Percentiles rank a stretch among this genome's conserved stretches.
These are phyloP conservation scores for Syngnathus typhle DNA, from an alignment of 2,113 vertebrate genomes.

Conservation along the genomic window DNA sequence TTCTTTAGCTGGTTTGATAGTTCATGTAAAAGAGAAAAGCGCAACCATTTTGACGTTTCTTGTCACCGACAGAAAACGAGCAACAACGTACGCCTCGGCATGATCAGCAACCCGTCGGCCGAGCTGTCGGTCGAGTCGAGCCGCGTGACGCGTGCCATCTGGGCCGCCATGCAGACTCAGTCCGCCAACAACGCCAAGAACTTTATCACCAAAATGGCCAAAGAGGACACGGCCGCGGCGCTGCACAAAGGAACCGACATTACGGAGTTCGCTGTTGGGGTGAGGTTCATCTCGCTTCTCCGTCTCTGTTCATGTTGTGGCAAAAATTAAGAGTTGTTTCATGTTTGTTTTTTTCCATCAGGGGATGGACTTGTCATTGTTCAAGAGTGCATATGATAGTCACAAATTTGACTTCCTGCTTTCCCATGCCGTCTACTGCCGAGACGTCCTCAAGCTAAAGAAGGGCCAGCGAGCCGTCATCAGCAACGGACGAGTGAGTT, in stretches of 20 bases:
- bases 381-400: conserved; percentile 82
- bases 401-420: conserved; percentile 85
- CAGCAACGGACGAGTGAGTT: conserved; percentile 92
- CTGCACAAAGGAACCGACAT: conserved; percentile 76
- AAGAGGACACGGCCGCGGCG: conserved; percentile 81
- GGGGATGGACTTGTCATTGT: conserved; percentile 89
- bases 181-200: conserved; percentile 91
- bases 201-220: conserved; percentile 94
- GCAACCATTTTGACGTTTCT: not conserved
- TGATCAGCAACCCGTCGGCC: conserved; percentile 85
- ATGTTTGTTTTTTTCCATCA: conserved; percentile 47
- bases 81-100: conserved; percentile 85
- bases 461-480: conserved; percentile 90
- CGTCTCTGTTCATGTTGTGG: not conserved
- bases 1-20: not conserved
- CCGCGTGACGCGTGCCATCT: conserved; percentile 79
- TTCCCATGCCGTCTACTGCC: conserved; percentile 85
- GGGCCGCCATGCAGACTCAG: conserved; percentile 91
- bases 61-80: conserved; percentile 74
- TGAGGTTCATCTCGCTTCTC: conserved; percentile 55
- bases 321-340: not conserved
- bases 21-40: not conserved
- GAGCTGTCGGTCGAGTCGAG: conserved; percentile 67
- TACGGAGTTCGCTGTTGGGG: conserved; percentile 86
- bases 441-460: conserved; percentile 89